Conservation (phyloP, 2,113 vertebrate species). For the Apteryx mantelli region DNA sequence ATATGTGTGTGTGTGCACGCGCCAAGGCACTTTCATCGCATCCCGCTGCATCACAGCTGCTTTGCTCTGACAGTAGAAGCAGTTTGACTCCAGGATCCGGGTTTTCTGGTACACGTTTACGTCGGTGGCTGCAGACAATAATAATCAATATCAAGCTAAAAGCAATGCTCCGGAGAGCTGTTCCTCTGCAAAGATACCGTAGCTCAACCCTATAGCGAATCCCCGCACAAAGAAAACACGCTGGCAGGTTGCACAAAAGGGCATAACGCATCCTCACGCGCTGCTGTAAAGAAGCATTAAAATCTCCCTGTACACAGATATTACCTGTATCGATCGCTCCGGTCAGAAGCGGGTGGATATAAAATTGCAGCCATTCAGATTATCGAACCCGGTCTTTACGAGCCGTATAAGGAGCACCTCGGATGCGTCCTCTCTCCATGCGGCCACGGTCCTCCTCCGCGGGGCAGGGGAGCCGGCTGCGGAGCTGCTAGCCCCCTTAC, state of each 20-base stretch:
- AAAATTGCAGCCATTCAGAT: neutral
- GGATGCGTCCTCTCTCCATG: neutral
- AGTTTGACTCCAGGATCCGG: neutral
- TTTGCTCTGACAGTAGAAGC: rapidly evolving
- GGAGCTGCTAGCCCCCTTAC: neutral
- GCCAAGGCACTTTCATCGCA: rapidly evolving
- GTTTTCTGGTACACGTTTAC: neutral
- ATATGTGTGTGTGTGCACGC: neutral
- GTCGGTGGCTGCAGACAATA: neutral
- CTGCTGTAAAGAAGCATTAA: neutral
- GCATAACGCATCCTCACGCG: neutral
- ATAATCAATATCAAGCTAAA: neutral
- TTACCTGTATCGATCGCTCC: neutral
- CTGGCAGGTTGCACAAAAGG: neutral
- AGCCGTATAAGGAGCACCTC: neutral
- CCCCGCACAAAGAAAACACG: neutral
- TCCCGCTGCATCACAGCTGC: rapidly evolving
- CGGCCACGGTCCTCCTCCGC: neutral
- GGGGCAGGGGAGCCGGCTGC: rapidly evolving
- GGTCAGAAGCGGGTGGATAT: neutral
- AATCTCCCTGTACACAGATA: neutral
- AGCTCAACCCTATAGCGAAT: neutral
- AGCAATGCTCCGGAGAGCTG: neutral
- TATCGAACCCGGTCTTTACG: neutral
- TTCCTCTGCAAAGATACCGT: neutral